Evolutionary conservation across 2,888 invertebrate genomes (phyloP).

Genomic region (Nasonovia ribisnigri): DNA sequence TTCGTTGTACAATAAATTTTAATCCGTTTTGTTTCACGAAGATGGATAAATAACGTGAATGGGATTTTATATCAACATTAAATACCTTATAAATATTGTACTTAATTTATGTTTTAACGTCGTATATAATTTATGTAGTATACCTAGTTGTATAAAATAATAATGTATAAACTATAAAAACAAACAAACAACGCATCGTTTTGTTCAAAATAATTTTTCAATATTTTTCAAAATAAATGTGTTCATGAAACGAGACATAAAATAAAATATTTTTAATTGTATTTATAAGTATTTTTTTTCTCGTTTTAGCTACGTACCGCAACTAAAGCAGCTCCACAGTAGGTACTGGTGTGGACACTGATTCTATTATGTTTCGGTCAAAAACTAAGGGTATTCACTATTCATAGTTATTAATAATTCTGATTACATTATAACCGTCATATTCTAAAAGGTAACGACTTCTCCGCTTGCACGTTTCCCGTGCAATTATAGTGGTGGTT

Average conservation of each 20-base stretch:
- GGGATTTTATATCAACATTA: background rate
- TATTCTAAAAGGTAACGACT: background rate
- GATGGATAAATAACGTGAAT: background rate
- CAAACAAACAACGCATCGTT: background rate
- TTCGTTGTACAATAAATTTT: constrained; percentile 13
- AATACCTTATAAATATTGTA: background rate
- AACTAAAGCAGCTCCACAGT: no score
- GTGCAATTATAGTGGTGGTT: background rate
- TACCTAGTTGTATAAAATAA: background rate
- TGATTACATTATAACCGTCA: background rate
- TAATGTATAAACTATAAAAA: background rate
- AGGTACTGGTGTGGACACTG: no score
- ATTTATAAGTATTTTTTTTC: background rate
- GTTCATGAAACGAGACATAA: no score
- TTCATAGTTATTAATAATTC: background rate
- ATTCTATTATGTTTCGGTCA: no score
- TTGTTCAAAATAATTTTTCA: background rate
- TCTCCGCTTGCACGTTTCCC: background rate
- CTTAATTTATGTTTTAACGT: background rate
- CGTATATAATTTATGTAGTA: background rate
- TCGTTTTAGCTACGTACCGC: background rate
- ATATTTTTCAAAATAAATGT: background rate
- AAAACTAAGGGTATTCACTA: background rate
- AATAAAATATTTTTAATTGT: background rate
- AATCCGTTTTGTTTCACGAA: background rate